These are phyloP conservation scores for Tryphoninae sp. DNA, from an alignment of 2,888 invertebrate genomes.

Conservation along the genomic window DNA sequence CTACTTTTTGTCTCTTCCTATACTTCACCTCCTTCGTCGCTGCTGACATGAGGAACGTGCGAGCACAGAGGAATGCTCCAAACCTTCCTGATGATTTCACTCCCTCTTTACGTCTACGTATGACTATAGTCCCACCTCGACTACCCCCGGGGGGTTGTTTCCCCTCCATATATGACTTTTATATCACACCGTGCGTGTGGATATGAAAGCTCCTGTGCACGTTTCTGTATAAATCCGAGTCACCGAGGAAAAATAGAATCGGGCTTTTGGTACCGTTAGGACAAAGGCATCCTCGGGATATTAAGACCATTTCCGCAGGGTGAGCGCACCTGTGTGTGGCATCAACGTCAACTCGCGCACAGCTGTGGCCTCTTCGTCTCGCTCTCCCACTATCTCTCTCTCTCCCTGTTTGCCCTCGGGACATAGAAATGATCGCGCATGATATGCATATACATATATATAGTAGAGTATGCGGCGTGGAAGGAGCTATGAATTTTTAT, in stretches of 20 bases:
- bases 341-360: conserved; percentile 22
- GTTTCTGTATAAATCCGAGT: conserved; percentile 14
- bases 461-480: background rate
- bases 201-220: conserved; percentile 13
- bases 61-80: conserved; percentile 12
- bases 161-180: conserved; percentile 18
- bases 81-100: background rate
- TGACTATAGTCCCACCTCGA: background rate
- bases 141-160: background rate
- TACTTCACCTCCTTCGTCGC: conserved; percentile 1
- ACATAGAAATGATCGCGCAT: conserved; percentile 7
- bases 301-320: conserved; percentile 56
- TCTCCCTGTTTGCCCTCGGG: conserved; percentile 17
- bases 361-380: conserved; percentile 16
- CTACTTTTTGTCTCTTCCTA: conserved; percentile 29
- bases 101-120: background rate
- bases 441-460: background rate
- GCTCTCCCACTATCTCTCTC: background rate
- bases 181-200: background rate
- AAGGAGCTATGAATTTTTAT: conserved; percentile 9
- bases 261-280: conserved; percentile 42
- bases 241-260: conserved; percentile 42
- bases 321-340: conserved; percentile 46
- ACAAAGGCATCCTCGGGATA: conserved; percentile 51
- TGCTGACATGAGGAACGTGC: conserved; percentile 7